Base-by-base conservation (phyloP, 1,140 invertebrate species). In the Drosophila ficusphila region DNA sequence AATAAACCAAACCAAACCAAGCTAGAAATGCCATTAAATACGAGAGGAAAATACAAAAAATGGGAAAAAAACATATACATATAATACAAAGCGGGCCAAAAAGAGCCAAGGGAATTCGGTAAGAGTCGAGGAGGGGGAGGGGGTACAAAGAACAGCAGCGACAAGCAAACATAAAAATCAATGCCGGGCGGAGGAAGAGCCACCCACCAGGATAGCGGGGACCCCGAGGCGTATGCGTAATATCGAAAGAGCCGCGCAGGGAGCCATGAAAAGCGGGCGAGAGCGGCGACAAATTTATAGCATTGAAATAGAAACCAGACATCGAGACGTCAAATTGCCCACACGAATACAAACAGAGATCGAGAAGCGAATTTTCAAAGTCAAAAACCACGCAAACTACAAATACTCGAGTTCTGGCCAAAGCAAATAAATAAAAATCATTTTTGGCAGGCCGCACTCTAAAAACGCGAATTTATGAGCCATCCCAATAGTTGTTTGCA, bases 1-100 rank as follows among this genome's bases (percentile, higher is more conserved):
- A 86, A 81, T 76, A 88, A 86, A 86, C 76, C 82, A 73, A 58
- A 77, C 81, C 74, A 88, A 86, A 86, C 76, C 82, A 73, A 58
- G 82, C 81, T 86, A 88, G 76, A 81, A 86, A 88, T 88, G 62
- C 81, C 82, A 86, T 86, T 86, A 86, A 86, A 86, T 86, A 81
- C 76, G 36, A 52, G 54, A 52, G 46, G n/a, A 70, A 70, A 70
- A 70, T 36, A 57, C 14, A 69, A 48, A 34, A 58, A 68, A 68
- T 19, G 27, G 54, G 56, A 60, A 73, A 74, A 38, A 39, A 36
- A 25, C 36, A 44, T 25, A 56, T 54, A 69, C 62, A 69, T 23
- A 68, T 77, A 82, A 82, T 82, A 77, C 73, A 77, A 77, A 42
- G 56, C 77, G 68, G 49, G 53, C 39, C 61, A 57, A 49, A 56